Evolutionary conservation across 2,113 vertebrate genomes (phyloP), one percentile per base, ranked within the genome.

Genomic region (Ammodytes marinus): DNA sequence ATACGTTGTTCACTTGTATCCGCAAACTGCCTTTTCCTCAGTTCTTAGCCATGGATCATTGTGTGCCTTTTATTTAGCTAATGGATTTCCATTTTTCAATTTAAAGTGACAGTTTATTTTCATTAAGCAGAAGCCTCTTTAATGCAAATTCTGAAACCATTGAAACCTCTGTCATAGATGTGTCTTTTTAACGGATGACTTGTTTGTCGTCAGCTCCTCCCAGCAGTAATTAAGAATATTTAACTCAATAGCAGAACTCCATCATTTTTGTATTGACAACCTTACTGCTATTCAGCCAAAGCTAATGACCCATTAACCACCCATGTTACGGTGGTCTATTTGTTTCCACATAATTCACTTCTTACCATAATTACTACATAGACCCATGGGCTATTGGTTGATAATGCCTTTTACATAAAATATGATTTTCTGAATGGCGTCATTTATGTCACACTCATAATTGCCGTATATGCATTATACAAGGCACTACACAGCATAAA

Each of bases 231-330:
- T 15, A 40, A 52, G 10, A 27, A 61, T 15, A 58, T 57, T 8
- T 59, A 15, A 77, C 46, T 76, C 11, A 5, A 40, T 35, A 42
- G 6, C 43, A 46, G 39, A 5, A 49, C 53, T 69, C 37, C 8
- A 53, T 69, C 15, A 64, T 47, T 45, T 27, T 61, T 14, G 0
- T 13, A 35, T 15, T 11, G n/a, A 60, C 67, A 57, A 27, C n/a
- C 66, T 35, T 2, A 5, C 39, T 55, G 59, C 27, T 15, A 64
- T 46, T 80, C 50, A 68, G 50, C 35, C 60, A 39, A 39, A 52
- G 58, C 45, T 65, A 68, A 75, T 60, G 61, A 73, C n/a, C 70
- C 65, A 50, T 79, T 80, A 74, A 67, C 52, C 52, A 46, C 46
- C 46, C 2, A 8, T 9, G 14, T 17, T 6, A 45, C 5, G 8